Conservation (phyloP, 35 echinoderm and acorn worm species). For the Eucidaris tribuloides region DNA sequence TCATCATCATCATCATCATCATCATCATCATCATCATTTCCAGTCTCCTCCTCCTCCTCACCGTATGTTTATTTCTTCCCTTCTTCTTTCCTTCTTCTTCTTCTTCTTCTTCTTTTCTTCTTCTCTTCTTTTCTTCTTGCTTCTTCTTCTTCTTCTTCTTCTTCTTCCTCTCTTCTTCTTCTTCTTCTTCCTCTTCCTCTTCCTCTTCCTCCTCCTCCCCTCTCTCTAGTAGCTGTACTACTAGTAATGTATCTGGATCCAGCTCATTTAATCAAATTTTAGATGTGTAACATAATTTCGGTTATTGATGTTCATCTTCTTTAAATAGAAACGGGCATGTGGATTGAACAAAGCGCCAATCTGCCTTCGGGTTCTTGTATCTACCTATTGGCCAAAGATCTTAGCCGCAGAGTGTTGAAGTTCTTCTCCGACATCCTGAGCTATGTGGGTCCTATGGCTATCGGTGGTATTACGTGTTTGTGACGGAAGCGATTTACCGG, state of each 20-base stretch:
- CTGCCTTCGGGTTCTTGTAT: neutral
- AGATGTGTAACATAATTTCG: too few relatives aligned
- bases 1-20: too few relatives aligned
- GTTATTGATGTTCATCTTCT: too few relatives aligned
- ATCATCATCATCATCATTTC: neutral
- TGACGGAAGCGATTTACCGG: too few relatives aligned
- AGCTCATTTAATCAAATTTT: too few relatives aligned
- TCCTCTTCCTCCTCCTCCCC: neutral
- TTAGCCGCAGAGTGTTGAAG: neutral
- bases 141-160: neutral
- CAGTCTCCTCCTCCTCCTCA: neutral
- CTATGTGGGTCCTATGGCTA: neutral
- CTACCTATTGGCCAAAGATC: neutral
- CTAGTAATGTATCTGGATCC: too few relatives aligned
- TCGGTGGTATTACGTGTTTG: constrained; percentile 5
- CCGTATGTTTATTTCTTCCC: too few relatives aligned
- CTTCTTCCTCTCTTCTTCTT: neutral
- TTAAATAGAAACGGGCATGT: neutral
- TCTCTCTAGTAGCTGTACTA: too few relatives aligned
- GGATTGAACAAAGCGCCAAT: neutral
- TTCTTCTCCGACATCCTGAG: neutral
- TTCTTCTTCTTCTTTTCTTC: neutral
- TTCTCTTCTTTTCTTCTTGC: neutral
- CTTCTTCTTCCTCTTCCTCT: neutral
- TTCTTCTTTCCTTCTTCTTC: neutral